Evolutionary conservation across 2,888 invertebrate species (phyloP).

Genomic region (Metalampra italica): DNA sequence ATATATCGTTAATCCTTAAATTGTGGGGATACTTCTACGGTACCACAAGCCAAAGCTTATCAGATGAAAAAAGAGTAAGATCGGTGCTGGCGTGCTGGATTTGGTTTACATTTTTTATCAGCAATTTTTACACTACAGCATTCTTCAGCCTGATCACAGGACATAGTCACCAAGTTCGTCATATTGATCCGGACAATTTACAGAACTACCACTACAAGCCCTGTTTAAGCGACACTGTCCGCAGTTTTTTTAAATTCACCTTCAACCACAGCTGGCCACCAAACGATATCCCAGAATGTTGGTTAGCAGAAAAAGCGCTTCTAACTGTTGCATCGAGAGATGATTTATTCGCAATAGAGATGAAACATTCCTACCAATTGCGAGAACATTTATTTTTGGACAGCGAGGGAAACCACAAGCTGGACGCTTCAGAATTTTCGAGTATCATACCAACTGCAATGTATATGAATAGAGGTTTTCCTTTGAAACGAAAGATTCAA

Average conservation of each 20-base stretch:
- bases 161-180: not conserved
- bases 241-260: not conserved
- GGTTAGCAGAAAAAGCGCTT: not conserved
- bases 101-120: slow-evolving; percentile 16
- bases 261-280: not conserved
- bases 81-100: slow-evolving; percentile 16
- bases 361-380: not conserved
- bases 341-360: not conserved
- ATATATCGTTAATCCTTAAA: not conserved
- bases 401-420: not conserved
- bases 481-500: slow-evolving; percentile 5
- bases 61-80: slow-evolving; percentile 7
- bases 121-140: slow-evolving; percentile 16
- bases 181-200: not conserved
- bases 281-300: not conserved
- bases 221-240: not conserved
- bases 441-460: not conserved
- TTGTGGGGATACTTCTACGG: slow-evolving; percentile 15
- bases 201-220: slow-evolving; percentile 1
- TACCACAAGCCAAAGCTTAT: slow-evolving; percentile 6
- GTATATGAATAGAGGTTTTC: slow-evolving; percentile 11
- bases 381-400: not conserved
- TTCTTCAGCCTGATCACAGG: slow-evolving; percentile 15
- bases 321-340: not conserved
- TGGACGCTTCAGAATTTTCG: not conserved